These are phyloP conservation scores for Nymphalis urticae DNA, from an alignment of 2,888 invertebrate genomes.

Conservation along the genomic window DNA sequence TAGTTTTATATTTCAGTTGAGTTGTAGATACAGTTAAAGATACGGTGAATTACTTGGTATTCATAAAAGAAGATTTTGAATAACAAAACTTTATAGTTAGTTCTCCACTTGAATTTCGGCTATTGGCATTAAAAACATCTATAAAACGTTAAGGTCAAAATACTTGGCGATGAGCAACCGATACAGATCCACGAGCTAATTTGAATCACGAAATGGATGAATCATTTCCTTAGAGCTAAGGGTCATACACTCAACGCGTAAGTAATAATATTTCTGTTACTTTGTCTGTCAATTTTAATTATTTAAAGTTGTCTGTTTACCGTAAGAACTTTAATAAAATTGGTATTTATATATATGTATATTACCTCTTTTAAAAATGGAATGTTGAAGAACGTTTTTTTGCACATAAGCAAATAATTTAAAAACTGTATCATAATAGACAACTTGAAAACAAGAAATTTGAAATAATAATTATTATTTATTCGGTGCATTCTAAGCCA, in stretches of 20 bases:
- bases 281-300: not conserved
- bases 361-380: too few species aligned
- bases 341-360: too few species aligned
- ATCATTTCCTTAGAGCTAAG: constrained; percentile 40
- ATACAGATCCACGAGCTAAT: constrained; percentile 53
- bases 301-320: too few species aligned
- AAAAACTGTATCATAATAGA: too few species aligned
- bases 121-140: constrained; percentile 51
- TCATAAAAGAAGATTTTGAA: constrained; percentile 26
- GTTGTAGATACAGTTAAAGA: not conserved
- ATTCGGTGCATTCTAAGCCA: too few species aligned
- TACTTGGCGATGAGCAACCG: constrained; percentile 50
- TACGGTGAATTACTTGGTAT: constrained; percentile 1
- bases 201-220: constrained; percentile 52
- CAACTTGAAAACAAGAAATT: too few species aligned
- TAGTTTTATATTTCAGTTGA: too few species aligned
- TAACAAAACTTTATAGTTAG: constrained; percentile 54
- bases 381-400: too few species aligned
- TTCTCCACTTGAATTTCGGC: constrained; percentile 43
- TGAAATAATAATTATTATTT: too few species aligned
- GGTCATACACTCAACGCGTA: not conserved
- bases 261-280: not conserved
- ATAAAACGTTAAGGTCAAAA: constrained; percentile 66
- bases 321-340: too few species aligned
- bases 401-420: too few species aligned